Evolutionary conservation across 2,888 invertebrate genomes (phyloP).

Genomic region (Clivina fossor): DNA sequence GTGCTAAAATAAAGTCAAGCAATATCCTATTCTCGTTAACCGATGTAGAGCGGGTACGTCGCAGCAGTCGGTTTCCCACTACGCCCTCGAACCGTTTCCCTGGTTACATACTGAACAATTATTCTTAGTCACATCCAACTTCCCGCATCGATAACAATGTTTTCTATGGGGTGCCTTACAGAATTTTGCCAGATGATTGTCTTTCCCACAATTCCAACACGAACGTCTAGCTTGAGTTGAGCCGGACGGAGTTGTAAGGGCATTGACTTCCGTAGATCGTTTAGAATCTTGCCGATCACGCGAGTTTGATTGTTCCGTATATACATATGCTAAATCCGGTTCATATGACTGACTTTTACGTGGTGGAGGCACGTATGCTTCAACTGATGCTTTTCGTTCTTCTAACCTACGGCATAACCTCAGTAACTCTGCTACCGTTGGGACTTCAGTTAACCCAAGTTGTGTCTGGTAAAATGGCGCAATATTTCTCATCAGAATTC

Average conservation of each 20-base stretch:
- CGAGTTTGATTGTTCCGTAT: not conserved
- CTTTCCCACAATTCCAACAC: slow-evolving; percentile 16
- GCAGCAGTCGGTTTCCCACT: not conserved
- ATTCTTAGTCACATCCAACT: slow-evolving; percentile 3
- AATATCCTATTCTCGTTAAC: slow-evolving; percentile 2
- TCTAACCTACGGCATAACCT: slow-evolving; percentile 33
- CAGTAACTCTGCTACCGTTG: slow-evolving; percentile 30
- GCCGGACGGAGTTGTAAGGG: too few relatives aligned
- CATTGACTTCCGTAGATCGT: too few relatives aligned
- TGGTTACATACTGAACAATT: not conserved
- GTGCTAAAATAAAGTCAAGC: slow-evolving; percentile 25
- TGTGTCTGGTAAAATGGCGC: slow-evolving; percentile 36
- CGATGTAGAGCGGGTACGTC: not conserved
- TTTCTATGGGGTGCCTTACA: not conserved
- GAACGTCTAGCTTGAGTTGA: not conserved
- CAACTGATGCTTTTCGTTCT: slow-evolving; percentile 18
- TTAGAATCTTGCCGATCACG: not conserved
- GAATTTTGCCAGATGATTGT: not conserved
- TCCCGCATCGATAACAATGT: slow-evolving; percentile 17
- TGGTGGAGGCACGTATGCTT: slow-evolving; percentile 6
- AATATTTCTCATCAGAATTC: slow-evolving; percentile 35
- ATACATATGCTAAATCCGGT: slow-evolving; percentile 29
- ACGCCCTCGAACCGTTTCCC: slow-evolving; percentile 8
- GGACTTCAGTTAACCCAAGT: slow-evolving; percentile 30
- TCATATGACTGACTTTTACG: slow-evolving; percentile 23